Evolutionary conservation across 2,888 invertebrate species (phyloP).

Genomic region (Macroteleia sp.): DNA sequence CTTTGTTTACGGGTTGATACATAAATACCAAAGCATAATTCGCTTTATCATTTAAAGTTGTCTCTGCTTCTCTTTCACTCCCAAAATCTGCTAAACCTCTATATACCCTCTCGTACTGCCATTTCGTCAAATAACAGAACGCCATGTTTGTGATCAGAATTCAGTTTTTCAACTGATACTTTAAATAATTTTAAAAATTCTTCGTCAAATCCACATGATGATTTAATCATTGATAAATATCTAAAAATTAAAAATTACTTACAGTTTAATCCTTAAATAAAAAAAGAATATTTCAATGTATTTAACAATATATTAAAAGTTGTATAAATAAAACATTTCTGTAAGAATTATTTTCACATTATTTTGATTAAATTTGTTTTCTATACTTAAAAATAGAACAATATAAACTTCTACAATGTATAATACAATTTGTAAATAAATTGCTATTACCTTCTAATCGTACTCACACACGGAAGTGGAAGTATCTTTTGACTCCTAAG

Average conservation of each 20-base stretch:
- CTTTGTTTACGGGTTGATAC: slow-evolving; percentile 59
- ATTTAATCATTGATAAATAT: slow-evolving; percentile 15
- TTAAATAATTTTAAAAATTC: slow-evolving; percentile 20
- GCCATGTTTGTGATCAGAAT: slow-evolving; percentile 2
- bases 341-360: too few relatives aligned
- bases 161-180: neutral
- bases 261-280: neutral
- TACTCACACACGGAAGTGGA: slow-evolving; percentile 13
- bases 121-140: slow-evolving; percentile 20
- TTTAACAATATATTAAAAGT: too few relatives aligned
- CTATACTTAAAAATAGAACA: too few relatives aligned
- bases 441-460: slow-evolving; percentile 19
- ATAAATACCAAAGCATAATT: slow-evolving; percentile 59
- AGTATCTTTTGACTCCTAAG: slow-evolving; percentile 2
- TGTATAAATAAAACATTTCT: too few relatives aligned
- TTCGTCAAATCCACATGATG: slow-evolving; percentile 21
- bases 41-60: slow-evolving; percentile 25
- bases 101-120: slow-evolving; percentile 13
- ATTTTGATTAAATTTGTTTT: too few relatives aligned
- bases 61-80: neutral
- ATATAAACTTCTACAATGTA: too few relatives aligned
- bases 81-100: slow-evolving; percentile 22
- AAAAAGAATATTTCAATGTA: too few relatives aligned
- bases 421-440: too few relatives aligned
- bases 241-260: neutral